Conservation (phyloP, 2,797 vertebrate species). For the Brachymystax lenok region DNA sequence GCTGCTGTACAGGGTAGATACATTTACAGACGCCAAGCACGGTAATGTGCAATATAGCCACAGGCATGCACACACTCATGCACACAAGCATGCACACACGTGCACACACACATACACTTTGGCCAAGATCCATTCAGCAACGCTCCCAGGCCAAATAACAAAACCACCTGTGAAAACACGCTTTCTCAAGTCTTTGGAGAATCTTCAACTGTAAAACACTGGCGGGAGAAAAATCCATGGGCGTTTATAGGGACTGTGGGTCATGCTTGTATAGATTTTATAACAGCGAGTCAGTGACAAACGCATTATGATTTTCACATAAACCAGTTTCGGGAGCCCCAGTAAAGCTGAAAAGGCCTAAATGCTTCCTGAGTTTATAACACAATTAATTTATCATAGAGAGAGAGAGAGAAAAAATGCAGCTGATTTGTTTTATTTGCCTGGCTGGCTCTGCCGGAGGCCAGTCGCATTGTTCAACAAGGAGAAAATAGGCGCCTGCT, state of each 20-base stretch:
- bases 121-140: not conserved
- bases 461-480: constrained; percentile 20
- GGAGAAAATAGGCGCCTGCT: constrained; percentile 45
- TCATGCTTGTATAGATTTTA: constrained; percentile 67
- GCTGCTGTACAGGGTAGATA: not conserved
- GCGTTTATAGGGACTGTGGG: constrained; percentile 63
- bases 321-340: constrained; percentile 65
- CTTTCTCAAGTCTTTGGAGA: constrained; percentile 54
- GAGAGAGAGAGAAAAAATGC: constrained; percentile 35
- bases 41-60: not conserved
- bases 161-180: constrained; percentile 57
- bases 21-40: not conserved
- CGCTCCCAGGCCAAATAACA: constrained; percentile 56
- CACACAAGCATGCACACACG: constrained; percentile 10
- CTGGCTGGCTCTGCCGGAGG: constrained; percentile 44
- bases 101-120: constrained; percentile 1
- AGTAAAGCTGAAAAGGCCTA: constrained; percentile 63
- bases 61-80: not conserved
- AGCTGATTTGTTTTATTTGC: constrained; percentile 62
- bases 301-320: constrained; percentile 60
- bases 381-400: constrained; percentile 61
- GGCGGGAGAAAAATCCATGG: constrained; percentile 51
- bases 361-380: constrained; percentile 67
- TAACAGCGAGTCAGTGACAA: constrained; percentile 58
- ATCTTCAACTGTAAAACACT: constrained; percentile 57